Evolutionary conservation across 2,888 invertebrate genomes (phyloP), one percentile per base, ranked within the genome.

Genomic region (Nephrocerus scutellatus): DNA sequence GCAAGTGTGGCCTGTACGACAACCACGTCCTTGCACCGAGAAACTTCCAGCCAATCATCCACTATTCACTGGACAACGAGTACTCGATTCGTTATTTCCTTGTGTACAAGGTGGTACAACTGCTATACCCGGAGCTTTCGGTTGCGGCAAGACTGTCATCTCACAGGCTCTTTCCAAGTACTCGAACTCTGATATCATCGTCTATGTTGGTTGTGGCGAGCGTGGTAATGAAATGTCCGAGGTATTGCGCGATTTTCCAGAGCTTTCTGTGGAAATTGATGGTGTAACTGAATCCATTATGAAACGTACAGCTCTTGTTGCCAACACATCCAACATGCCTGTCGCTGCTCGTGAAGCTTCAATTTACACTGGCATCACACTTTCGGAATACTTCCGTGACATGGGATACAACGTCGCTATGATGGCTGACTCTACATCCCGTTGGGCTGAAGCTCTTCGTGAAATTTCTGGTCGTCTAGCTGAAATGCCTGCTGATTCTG

Each of bases 311-410:
- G 89, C 96, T 23, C 75, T 99, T 42, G 98, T 98, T 13, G 98
- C 98, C 59, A 99, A 98, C 73, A 98, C 98, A 12, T 98, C 97
- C 50, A 99, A 99, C 85, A 98, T 99, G 98, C 98, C 98, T 57
- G 98, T 98, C 41, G 98, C 98, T 56, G 98, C 98, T 66, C 84
- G 98, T 67, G 98, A 98, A 74, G 98, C 98, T 46, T 97, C 97
- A 66, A 98, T 98, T 68, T 98, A 98, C 70, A 98, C 98, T 37
- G 93, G 92, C 74, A 99, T 99, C 70, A 99, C 98, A 0, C 74
- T 99, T 9, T 95, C 96, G 10, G 98, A 99, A 72, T 98, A 99
- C 73, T 98, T 96, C 84, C 80, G 88, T 52, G 88, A 88, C 71
- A 96, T 96, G 98, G 98, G 98, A 60, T 95, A 95, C 79, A 91